Conservation (phyloP, 2,888 invertebrate species). For the Drosophila falleni region DNA sequence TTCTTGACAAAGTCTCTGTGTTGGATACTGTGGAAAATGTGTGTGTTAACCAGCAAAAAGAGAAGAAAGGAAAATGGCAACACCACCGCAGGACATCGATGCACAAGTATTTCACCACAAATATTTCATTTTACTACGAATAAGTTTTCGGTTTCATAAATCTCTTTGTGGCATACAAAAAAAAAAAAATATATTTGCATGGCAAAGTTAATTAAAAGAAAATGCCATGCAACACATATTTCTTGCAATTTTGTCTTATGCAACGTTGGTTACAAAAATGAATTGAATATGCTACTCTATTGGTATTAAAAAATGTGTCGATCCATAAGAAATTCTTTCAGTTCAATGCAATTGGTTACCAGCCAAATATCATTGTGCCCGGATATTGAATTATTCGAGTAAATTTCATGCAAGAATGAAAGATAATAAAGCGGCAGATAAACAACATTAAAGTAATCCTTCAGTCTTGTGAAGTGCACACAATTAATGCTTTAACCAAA, state of each 20-base stretch:
- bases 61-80: slow-evolving; percentile 14
- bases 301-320: neutral
- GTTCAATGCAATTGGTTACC: slow-evolving; percentile 4
- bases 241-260: neutral
- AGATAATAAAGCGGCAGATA: slow-evolving; percentile 18
- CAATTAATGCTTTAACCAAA: slow-evolving; percentile 32
- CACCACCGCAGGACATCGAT: slow-evolving; percentile 45
- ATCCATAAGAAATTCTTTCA: neutral
- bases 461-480: slow-evolving; percentile 16
- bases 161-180: slow-evolving; percentile 18
- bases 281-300: neutral
- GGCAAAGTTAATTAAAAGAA: slow-evolving; percentile 46
- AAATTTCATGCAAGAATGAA: neutral
- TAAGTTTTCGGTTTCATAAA: slow-evolving; percentile 28
- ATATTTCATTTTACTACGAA: slow-evolving; percentile 34
- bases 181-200: slow-evolving; percentile 7
- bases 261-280: neutral
- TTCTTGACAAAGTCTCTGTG: slow-evolving; percentile 29
- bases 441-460: slow-evolving; percentile 30
- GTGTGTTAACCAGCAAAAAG: slow-evolving; percentile 1
- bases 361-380: neutral
- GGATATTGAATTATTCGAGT: neutral
- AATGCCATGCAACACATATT: slow-evolving; percentile 25
- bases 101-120: slow-evolving; percentile 21
- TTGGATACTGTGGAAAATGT: slow-evolving; percentile 23